These are phyloP conservation scores for Dioctria rufipes DNA, from an alignment of 2,888 invertebrate genomes.

Conservation along the genomic window DNA sequence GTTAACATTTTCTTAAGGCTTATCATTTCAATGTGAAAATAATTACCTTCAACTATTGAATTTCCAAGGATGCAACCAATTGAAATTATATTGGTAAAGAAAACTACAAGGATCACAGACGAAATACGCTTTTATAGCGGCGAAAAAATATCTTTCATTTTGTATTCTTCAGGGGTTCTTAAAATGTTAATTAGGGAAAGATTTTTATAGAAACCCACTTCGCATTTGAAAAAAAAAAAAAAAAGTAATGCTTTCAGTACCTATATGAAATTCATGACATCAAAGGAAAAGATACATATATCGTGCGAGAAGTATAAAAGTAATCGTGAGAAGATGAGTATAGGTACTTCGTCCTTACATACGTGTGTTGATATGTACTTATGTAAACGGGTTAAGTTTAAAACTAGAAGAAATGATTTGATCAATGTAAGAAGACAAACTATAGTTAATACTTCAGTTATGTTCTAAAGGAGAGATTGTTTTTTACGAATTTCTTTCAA, in stretches of 20 bases:
- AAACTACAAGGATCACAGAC: conserved; percentile 1
- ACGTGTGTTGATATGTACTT: no score
- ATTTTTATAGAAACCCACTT: background rate
- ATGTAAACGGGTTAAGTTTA: no score
- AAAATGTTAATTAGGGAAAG: background rate
- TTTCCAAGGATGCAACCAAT: background rate
- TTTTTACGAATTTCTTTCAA: no score
- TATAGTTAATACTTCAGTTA: no score
- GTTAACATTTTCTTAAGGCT: conserved; percentile 34
- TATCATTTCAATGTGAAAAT: conserved; percentile 34
- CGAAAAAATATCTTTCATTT: conserved; percentile 28
- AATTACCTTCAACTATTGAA: conserved; percentile 40
- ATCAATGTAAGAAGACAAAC: no score
- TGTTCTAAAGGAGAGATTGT: no score
- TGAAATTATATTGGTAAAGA: conserved; percentile 8
- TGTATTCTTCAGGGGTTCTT: background rate
- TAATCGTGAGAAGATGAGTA: no score
- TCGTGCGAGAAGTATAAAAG: no score
- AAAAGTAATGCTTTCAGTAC: background rate
- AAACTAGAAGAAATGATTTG: no score
- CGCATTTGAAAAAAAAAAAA: background rate
- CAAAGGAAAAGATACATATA: background rate
- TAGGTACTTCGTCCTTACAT: no score
- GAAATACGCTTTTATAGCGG: conserved; percentile 25
- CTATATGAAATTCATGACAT: background rate